A percentile compares a stretch with the other conserved stretches of the same genome.
Evolutionary conservation across 2,888 invertebrate species (phyloP).

Genomic region (Plebejus argus): DNA sequence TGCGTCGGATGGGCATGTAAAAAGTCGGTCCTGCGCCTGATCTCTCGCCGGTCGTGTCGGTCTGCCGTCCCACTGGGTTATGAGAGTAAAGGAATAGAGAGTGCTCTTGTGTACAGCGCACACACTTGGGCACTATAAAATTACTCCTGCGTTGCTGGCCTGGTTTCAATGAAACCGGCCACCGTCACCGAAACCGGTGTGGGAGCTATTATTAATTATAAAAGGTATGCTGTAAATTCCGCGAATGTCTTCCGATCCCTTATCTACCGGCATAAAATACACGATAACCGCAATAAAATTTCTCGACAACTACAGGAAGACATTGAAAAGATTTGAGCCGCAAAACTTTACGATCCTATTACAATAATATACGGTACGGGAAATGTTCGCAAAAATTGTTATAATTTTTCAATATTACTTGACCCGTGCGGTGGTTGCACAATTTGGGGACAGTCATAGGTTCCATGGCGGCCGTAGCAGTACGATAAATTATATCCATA

Average conservation of each 20-base stretch:
- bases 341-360: not conserved
- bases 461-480: not conserved
- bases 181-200: no score
- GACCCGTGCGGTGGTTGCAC: not conserved
- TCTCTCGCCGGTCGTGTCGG: no score
- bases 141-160: no score
- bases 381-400: not conserved
- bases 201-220: no score
- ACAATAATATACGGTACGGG: not conserved
- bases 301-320: not conserved
- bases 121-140: no score
- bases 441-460: not conserved
- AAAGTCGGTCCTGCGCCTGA: no score
- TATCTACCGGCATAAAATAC: slow-evolving; percentile 5
- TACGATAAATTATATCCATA: not conserved
- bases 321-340: not conserved
- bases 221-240: not conserved
- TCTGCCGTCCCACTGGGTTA: no score
- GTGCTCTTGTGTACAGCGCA: no score
- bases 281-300: slow-evolving; percentile 4
- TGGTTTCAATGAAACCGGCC: no score
- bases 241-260: slow-evolving; percentile 7
- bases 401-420: not conserved
- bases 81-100: no score
- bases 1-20: no score